Evolutionary conservation across 2,113 vertebrate species (phyloP).

Genomic region (Pseudorasbora parva): DNA sequence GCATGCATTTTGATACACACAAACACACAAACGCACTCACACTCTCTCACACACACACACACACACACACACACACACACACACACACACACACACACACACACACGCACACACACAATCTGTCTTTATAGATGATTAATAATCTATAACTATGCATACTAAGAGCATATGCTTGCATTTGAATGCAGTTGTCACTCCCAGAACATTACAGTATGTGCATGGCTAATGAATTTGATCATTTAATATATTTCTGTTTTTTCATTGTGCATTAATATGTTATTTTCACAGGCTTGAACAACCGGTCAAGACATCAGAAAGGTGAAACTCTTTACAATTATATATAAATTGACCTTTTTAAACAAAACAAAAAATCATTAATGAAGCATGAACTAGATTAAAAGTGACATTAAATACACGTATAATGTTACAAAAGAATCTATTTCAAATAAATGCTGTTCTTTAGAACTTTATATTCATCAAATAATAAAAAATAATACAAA

Average conservation of each 20-base stretch:
- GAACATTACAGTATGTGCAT: not conserved
- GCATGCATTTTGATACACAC: too few species aligned
- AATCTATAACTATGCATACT: too few species aligned
- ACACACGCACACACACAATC: too few species aligned
- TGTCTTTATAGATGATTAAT: too few species aligned
- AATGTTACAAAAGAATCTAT: not conserved
- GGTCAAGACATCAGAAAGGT: constrained; percentile 70
- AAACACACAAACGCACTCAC: not conserved
- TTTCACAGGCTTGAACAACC: constrained; percentile 68
- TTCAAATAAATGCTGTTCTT: too few species aligned
- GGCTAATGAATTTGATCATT: not conserved
- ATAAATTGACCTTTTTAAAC: too few species aligned
- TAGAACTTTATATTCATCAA: not conserved
- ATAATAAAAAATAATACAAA: too few species aligned
- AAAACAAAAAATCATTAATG: not conserved
- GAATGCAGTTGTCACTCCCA: not conserved
- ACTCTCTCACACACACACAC: not conserved
- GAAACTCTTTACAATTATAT: constrained; percentile 45
- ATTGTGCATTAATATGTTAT: not conserved
- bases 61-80: too few species aligned
- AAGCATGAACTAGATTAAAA: not conserved
- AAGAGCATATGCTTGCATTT: not conserved
- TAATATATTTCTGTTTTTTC: not conserved
- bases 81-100: too few species aligned
- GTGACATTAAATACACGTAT: not conserved